These are phyloP conservation scores for Synanthedon myopaeformis DNA, from an alignment of 2,888 invertebrate species.

Conservation along the genomic window DNA sequence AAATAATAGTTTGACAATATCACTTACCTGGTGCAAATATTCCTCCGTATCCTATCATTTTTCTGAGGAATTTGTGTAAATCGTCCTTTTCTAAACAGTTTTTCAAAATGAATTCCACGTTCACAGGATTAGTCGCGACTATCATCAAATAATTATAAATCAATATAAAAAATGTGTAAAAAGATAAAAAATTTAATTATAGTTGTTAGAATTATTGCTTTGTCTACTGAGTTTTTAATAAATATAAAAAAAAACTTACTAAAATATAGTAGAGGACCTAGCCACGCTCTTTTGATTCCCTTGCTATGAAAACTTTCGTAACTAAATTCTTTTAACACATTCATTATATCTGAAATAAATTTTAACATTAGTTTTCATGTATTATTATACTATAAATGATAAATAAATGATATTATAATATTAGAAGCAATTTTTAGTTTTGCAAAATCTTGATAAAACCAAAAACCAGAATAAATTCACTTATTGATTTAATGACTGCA, in stretches of 20 bases:
- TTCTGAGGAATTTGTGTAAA: conserved; percentile 14
- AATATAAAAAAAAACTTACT: background rate
- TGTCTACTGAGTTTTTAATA: background rate
- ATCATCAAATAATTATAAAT: background rate
- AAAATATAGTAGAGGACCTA: background rate
- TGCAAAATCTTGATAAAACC: no score
- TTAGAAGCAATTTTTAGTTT: no score
- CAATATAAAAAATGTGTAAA: background rate
- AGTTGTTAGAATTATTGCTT: background rate
- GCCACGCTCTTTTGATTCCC: background rate
- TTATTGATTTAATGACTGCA: no score
- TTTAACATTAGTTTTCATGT: no score
- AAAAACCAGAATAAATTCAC: no score
- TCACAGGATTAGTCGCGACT: conserved; percentile 6
- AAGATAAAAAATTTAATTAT: background rate
- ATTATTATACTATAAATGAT: no score
- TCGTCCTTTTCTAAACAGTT: conserved; percentile 15
- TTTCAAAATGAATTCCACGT: conserved; percentile 9
- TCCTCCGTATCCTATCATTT: conserved; percentile 18
- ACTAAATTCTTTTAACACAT: background rate
- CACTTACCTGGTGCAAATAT: conserved; percentile 14
- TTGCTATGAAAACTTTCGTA: background rate
- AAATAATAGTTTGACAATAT: background rate
- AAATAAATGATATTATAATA: no score
- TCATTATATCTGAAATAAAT: background rate